Base-by-base conservation (phyloP, 2,797 vertebrate species). In the Falco cherrug region DNA sequence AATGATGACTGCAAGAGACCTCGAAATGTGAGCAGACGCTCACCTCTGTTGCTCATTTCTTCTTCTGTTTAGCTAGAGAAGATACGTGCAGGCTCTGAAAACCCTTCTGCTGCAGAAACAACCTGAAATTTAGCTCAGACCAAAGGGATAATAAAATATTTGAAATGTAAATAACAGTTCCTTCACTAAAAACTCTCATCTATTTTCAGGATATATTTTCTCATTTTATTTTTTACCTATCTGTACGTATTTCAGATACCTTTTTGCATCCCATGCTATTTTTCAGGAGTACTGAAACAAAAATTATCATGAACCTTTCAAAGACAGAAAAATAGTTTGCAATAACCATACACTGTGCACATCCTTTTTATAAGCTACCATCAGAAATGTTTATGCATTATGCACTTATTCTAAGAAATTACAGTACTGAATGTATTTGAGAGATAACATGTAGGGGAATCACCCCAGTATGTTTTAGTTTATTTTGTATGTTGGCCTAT, bases 391-490 rank as follows among this genome's bases (percentile, higher is more conserved):
- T 94, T 87, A 91, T 61, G 61, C 43, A 33, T 57, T 74, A 16
- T 71, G 41, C 41, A 15, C 50, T 91, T 83, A 87, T 37, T 94
- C 64, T 53, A 65, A 80, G 83, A 92, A 87, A 80, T 84, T 92
- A 35, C 24, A 69, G 65, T 65, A 45, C 29, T 64, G 56, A 68
- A 43, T 75, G 78, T 81, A 41, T 80, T 85, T 47, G 61, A 70
- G 86, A 87, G 88, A 93, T 95, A 96, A 90, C 78, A 50, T 26
- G 19, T 22, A 74, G 45, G 43, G 37, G 68, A 83, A 33, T 69
- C 28, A 87, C 39, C 51, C 24, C 81, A 45, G 14, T 78, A 75
- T 65, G 43, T 47, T 87, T 90, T 35, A 77, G 25, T 91, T 90
- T 89, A 75, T 75, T 93, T 80, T 67, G 3, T 51, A 51, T 53